Percentiles rank a stretch among this genome's conserved stretches.
phyloP scores from a whole-genome alignment of 2,888 invertebrate species.

The Dicycla oo region DNA sequence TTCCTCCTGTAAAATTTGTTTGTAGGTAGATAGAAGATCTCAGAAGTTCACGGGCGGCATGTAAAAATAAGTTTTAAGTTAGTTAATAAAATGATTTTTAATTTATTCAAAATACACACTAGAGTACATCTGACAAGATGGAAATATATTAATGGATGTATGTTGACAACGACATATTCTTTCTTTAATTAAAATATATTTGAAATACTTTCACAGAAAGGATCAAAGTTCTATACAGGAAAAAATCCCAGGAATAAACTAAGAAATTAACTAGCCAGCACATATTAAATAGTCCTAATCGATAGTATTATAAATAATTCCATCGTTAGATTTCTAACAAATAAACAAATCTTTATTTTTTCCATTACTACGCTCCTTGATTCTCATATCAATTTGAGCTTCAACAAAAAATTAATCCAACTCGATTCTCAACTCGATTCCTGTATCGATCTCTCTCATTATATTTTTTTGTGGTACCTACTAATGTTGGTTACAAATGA shows the following conservation, averaged over 20 bases:
- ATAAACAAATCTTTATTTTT: conserved; percentile 20
- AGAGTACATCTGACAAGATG: background rate
- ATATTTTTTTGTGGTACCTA: conserved; percentile 48
- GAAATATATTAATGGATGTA: background rate
- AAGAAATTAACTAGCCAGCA: background rate
- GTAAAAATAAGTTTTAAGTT: no score
- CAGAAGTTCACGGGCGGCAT: no score
- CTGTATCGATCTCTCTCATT: conserved; percentile 47
- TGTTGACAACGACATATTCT: background rate
- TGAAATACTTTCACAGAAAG: background rate
- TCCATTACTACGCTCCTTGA: background rate
- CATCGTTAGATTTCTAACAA: background rate
- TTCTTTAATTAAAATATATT: background rate
- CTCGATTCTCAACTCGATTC: conserved; percentile 24
- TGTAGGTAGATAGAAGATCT: no score
- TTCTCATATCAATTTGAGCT: conserved; percentile 43
- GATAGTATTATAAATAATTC: background rate
- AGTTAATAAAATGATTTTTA: no score
- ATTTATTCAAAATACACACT: no score
- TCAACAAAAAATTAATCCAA: conserved; percentile 60
- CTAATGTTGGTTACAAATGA: conserved; percentile 58
- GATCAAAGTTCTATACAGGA: background rate
- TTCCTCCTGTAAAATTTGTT: no score
- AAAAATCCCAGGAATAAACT: background rate
- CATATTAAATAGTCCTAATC: background rate